These are phyloP conservation scores for Yoshiicerus persimilis DNA, from an alignment of 1,140 invertebrate species.

Conservation along the genomic window DNA sequence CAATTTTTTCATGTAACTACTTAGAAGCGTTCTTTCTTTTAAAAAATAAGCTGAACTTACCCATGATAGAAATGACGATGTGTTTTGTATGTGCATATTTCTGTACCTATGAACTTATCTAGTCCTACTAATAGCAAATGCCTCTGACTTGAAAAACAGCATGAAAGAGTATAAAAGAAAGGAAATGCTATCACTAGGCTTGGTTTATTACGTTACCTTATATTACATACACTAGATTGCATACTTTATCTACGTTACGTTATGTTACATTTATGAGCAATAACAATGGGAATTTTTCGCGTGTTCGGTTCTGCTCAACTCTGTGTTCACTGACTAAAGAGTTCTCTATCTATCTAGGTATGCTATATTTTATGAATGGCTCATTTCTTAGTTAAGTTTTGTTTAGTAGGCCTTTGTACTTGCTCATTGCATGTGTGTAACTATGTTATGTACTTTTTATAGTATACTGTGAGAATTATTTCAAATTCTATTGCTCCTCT, in stretches of 20 bases:
- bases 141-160: background rate
- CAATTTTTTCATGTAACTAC: background rate
- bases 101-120: background rate
- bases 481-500: background rate
- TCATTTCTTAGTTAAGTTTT: background rate
- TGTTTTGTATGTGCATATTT: background rate
- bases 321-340: background rate
- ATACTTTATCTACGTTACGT: constrained; percentile 8
- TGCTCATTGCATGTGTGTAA: background rate
- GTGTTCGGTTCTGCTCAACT: background rate
- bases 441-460: background rate
- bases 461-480: background rate
- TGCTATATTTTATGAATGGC: constrained; percentile 3
- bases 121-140: background rate
- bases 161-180: background rate
- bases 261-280: constrained; percentile 20
- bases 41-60: constrained; percentile 2
- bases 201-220: constrained; percentile 3
- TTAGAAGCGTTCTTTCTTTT: background rate
- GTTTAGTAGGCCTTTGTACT: constrained; percentile 3
- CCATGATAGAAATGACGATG: background rate
- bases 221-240: constrained; percentile 11
- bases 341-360: background rate
- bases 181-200: constrained; percentile 15
- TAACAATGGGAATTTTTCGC: constrained; percentile 16